These are phyloP conservation scores for Paramormyrops kingsleyae DNA, from an alignment of 2,113 vertebrate genomes.

Conservation along the genomic window DNA sequence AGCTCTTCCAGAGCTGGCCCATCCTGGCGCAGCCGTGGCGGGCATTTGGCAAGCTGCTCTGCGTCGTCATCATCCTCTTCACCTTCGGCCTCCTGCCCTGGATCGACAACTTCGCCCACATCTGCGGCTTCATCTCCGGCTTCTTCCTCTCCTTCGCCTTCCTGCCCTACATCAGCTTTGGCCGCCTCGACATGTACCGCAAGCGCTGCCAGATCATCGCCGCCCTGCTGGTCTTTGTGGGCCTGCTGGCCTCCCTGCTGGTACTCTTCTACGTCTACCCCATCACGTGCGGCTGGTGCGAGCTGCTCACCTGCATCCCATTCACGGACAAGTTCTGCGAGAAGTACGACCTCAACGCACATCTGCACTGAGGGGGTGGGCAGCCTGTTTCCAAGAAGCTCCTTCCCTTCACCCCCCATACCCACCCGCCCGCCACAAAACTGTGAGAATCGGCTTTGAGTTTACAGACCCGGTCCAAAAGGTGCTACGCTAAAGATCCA, in stretches of 20 bases:
- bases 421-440: slow-evolving; percentile 30
- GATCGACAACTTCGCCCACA: slow-evolving; percentile 98
- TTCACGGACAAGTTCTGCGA: slow-evolving; percentile 99
- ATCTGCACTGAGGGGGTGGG: slow-evolving; percentile 76
- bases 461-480: background rate
- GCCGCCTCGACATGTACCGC: slow-evolving; percentile 90
- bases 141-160: slow-evolving; percentile 97
- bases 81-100: slow-evolving; percentile 93
- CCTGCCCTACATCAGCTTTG: slow-evolving; percentile 97
- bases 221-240: slow-evolving; percentile 84
- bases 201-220: slow-evolving; percentile 95
- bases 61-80: slow-evolving; percentile 92
- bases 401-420: slow-evolving; percentile 13
- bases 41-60: slow-evolving; percentile 89
- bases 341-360: slow-evolving; percentile 94
- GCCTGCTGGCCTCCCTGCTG: slow-evolving; percentile 88
- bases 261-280: slow-evolving; percentile 92
- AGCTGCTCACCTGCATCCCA: slow-evolving; percentile 94
- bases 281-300: slow-evolving; percentile 93
- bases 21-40: slow-evolving; percentile 92
- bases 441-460: slow-evolving; percentile 34
- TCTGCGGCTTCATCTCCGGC: slow-evolving; percentile 89
- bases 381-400: slow-evolving; percentile 14
- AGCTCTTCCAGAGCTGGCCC: slow-evolving; percentile 98
- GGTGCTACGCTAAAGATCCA: background rate